Evolutionary conservation across 2,113 vertebrate genomes (phyloP).

Genomic region (Podarcis muralis): DNA sequence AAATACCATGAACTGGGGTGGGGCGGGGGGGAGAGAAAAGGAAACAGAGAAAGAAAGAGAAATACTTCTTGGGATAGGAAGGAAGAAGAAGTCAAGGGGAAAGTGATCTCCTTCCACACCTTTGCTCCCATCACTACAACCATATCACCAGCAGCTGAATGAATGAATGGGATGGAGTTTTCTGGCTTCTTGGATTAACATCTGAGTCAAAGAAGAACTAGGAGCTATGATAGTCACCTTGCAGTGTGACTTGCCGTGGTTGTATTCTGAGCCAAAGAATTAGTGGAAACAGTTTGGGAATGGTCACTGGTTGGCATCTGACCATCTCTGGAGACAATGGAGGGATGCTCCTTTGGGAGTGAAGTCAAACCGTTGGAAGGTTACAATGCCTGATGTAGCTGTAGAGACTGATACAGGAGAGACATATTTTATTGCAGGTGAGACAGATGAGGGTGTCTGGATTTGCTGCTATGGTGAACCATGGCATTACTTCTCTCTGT

Average conservation of each 20-base stretch:
- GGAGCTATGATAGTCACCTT: background rate
- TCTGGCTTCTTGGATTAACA: background rate
- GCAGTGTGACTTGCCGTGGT: background rate
- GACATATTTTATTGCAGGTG: no score
- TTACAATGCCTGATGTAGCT: no score
- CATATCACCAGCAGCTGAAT: background rate
- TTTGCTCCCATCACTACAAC: background rate
- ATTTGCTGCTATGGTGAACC: no score
- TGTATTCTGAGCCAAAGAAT: background rate
- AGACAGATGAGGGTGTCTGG: no score
- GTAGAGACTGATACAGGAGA: no score
- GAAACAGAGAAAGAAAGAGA: background rate
- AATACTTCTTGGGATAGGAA: background rate
- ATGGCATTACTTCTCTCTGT: no score
- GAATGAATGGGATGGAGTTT: background rate
- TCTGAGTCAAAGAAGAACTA: background rate
- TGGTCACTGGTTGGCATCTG: no score
- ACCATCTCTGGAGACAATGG: no score
- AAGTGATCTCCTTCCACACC: background rate
- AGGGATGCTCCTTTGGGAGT: no score
- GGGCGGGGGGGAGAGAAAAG: no score
- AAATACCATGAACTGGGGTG: background rate
- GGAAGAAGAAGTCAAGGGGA: background rate
- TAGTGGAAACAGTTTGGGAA: background rate
- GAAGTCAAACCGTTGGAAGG: no score